phyloP scores from a whole-genome alignment of 2,888 invertebrate species.

The Proisotoma minuta region DNA sequence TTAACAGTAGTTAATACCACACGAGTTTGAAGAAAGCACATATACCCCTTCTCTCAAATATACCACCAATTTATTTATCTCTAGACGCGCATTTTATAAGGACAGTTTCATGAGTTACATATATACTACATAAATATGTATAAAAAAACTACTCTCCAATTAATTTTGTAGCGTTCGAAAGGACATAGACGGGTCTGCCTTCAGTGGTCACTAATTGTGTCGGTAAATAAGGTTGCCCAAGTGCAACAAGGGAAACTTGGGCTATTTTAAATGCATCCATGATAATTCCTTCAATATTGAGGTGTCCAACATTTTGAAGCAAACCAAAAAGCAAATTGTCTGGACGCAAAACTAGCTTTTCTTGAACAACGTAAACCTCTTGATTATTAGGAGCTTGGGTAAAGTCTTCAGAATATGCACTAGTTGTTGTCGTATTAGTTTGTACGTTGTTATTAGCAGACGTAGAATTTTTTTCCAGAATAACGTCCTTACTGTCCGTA shows the following conservation, averaged over 20 bases:
- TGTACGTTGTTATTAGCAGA: no score
- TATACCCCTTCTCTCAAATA: no score
- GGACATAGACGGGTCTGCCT: not conserved
- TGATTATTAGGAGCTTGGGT: not conserved
- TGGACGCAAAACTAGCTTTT: not conserved
- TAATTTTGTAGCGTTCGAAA: slow-evolving; percentile 1
- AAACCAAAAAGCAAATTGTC: slow-evolving; percentile 1
- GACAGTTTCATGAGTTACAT: no score
- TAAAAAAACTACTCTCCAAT: not conserved
- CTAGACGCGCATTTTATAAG: no score
- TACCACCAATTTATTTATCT: no score
- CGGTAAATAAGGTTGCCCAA: not conserved
- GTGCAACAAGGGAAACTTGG: not conserved
- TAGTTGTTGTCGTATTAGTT: no score
- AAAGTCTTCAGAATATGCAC: not conserved
- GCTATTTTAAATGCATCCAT: slow-evolving; percentile 9
- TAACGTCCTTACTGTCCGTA: no score
- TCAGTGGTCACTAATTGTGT: not conserved
- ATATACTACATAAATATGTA: no score
- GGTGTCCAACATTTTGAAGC: slow-evolving; percentile 2
- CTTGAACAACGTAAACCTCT: not conserved
- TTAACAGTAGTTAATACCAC: no score
- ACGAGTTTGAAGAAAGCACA: no score
- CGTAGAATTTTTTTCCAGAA: no score
- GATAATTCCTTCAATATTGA: not conserved